phyloP scores from a whole-genome alignment of 2,888 invertebrate species.

The Protonemura montana region DNA sequence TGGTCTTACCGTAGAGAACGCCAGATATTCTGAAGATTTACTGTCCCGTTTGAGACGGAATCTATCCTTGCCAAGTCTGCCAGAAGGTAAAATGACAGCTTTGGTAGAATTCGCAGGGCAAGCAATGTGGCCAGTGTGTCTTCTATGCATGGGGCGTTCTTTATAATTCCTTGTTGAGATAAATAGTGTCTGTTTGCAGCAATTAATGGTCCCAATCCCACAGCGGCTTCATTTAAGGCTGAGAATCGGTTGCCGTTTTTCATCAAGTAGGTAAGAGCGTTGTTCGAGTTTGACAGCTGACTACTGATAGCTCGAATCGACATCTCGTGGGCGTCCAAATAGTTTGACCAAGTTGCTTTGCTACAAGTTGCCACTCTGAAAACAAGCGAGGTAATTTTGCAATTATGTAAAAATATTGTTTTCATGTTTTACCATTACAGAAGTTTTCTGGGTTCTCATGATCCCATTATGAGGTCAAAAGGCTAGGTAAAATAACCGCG shows the following conservation, averaged over 20 bases:
- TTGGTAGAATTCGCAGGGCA: slow-evolving; percentile 66
- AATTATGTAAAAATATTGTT: slow-evolving; percentile 30
- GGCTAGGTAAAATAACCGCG: no score
- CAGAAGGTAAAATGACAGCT: slow-evolving; percentile 65
- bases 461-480: no score
- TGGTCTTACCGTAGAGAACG: slow-evolving; percentile 65
- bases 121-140: slow-evolving; percentile 61
- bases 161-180: slow-evolving; percentile 61
- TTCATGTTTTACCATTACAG: no score
- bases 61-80: slow-evolving; percentile 67
- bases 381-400: slow-evolving; percentile 40
- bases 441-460: no score
- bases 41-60: slow-evolving; percentile 59
- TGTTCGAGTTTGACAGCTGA: neutral
- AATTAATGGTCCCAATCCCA: slow-evolving; percentile 63
- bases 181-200: slow-evolving; percentile 65
- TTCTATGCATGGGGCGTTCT: slow-evolving; percentile 57
- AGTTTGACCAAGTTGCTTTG: slow-evolving; percentile 62
- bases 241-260: slow-evolving; percentile 53
- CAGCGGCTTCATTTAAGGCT: slow-evolving; percentile 65
- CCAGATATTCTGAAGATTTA: slow-evolving; percentile 59
- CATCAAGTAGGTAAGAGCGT: slow-evolving; percentile 5
- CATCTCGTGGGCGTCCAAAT: slow-evolving; percentile 65
- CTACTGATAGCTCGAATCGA: slow-evolving; percentile 58
- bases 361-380: slow-evolving; percentile 61